Conservation (phyloP, 2,113 vertebrate species). For the Proteles cristata region DNA sequence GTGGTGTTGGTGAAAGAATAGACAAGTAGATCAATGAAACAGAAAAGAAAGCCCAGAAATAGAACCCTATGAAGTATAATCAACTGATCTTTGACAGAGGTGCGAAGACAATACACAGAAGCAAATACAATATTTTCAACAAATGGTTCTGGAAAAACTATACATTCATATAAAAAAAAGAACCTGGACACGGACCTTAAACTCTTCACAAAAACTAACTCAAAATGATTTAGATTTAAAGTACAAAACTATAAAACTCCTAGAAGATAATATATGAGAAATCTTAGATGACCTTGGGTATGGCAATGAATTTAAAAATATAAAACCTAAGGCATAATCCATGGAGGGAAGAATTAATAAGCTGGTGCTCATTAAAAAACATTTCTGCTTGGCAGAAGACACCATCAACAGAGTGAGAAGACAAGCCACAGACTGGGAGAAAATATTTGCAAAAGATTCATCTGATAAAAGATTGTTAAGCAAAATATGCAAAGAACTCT, state of each 20-base stretch:
- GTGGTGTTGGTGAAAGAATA: background rate
- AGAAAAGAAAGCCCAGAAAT: background rate
- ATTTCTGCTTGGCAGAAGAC: background rate
- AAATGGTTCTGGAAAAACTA: background rate
- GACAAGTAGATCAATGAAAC: background rate
- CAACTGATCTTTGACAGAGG: background rate
- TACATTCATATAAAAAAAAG: no score
- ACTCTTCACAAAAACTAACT: background rate
- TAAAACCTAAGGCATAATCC: background rate
- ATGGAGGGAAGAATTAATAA: background rate
- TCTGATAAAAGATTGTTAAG: background rate
- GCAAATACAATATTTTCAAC: background rate
- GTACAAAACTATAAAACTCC: background rate
- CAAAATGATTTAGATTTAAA: background rate
- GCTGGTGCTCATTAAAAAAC: background rate
- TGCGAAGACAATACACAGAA: background rate
- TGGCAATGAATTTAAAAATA: background rate
- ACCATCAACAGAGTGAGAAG: background rate
- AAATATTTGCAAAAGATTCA: conserved; percentile 1
- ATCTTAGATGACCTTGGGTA: background rate
- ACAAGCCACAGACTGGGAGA: background rate
- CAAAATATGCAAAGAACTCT: background rate
- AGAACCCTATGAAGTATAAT: background rate
- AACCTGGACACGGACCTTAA: background rate
- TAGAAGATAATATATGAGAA: background rate